Evolutionary conservation across 2,113 vertebrate species (phyloP).

Genomic region (Campylomormyrus numenius): DNA sequence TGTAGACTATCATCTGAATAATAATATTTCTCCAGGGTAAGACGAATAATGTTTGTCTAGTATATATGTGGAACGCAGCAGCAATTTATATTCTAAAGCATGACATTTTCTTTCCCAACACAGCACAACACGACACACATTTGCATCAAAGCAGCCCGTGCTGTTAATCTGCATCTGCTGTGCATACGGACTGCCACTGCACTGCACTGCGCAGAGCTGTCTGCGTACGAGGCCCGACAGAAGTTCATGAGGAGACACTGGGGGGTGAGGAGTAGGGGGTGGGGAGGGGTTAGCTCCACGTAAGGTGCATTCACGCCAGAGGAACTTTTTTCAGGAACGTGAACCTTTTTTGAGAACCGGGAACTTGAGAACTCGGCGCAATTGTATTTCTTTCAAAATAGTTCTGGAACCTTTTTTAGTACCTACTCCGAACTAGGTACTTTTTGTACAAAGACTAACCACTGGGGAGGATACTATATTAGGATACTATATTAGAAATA

Average conservation of each 20-base stretch:
- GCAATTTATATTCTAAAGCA: neutral
- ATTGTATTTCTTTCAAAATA: neutral
- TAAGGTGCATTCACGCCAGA: neutral
- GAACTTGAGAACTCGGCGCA: neutral
- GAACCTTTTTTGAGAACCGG: neutral
- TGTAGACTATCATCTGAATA: neutral
- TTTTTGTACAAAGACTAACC: neutral
- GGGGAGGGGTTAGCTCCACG: neutral
- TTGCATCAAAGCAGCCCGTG: neutral
- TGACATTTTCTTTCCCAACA: neutral
- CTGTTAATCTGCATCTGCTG: neutral
- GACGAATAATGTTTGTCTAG: neutral
- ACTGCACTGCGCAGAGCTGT: neutral
- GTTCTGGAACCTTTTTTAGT: neutral
- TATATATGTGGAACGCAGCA: neutral
- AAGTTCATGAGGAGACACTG: neutral
- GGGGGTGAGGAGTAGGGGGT: too few species aligned
- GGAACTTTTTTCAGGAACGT: neutral
- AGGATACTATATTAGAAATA: too few species aligned
- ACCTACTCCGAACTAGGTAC: neutral
- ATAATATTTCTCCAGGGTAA: neutral
- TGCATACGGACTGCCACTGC: neutral
- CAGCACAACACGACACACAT: neutral
- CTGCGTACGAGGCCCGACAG: neutral
- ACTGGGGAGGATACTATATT: neutral